A percentile compares a stretch with the other conserved stretches of the same genome.
Evolutionary conservation across 2,888 invertebrate genomes (phyloP).

Genomic region (Ormyrus thymus): DNA sequence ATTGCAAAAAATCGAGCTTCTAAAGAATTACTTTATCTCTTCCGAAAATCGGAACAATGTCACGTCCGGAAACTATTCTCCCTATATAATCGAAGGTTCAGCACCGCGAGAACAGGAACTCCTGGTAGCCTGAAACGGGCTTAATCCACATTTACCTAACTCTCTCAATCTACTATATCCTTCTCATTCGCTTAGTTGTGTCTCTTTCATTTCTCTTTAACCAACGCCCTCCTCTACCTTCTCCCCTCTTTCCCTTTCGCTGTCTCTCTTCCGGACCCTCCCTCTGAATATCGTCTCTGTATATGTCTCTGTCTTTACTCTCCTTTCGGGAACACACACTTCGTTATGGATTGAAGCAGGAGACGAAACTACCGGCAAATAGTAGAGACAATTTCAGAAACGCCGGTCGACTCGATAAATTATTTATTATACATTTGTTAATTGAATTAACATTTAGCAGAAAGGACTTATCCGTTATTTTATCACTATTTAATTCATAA

Average conservation of each 20-base stretch:
- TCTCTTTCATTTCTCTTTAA: constrained; percentile 2
- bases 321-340: constrained; percentile 34
- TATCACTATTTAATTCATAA: too few relatives aligned
- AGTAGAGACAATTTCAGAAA: constrained; percentile 18
- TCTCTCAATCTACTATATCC: constrained; percentile 37
- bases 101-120: constrained; percentile 18
- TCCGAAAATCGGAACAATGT: neutral
- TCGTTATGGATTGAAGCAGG: constrained; percentile 41
- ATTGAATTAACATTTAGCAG: constrained; percentile 20
- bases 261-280: constrained; percentile 3
- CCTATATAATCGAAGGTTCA: constrained; percentile 31
- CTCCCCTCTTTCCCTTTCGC: neutral
- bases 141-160: constrained; percentile 55
- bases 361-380: constrained; percentile 39
- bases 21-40: neutral
- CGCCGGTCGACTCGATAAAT: constrained; percentile 40
- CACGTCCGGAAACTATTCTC: constrained; percentile 9
- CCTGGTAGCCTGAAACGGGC: constrained; percentile 35
- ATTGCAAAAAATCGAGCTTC: neutral
- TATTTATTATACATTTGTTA: constrained; percentile 38
- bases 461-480: too few relatives aligned
- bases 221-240: constrained; percentile 3
- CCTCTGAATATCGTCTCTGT: neutral
- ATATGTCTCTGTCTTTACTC: constrained; percentile 33
- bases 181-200: neutral